These are phyloP conservation scores for Galemys pyrenaicus DNA, from an alignment of 2,113 vertebrate species.

Conservation along the genomic window DNA sequence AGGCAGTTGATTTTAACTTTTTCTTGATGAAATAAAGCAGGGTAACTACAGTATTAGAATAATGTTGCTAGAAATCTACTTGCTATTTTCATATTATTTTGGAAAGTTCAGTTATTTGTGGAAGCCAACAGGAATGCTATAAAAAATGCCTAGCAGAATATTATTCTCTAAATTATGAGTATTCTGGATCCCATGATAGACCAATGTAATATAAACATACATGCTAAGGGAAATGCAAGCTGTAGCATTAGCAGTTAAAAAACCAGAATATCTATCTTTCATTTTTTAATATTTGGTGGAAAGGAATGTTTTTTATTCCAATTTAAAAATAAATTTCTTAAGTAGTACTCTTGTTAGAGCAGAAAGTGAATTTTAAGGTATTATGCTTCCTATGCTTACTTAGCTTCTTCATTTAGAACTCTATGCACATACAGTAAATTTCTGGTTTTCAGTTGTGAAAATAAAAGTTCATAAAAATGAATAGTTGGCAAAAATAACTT, in stretches of 20 bases:
- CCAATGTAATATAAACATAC: too few species aligned
- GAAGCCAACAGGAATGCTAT: background rate
- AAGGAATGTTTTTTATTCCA: background rate
- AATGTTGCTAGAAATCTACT: background rate
- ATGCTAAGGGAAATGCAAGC: too few species aligned
- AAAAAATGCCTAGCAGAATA: conserved; percentile 2
- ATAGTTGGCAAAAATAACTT: background rate
- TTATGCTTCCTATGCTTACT: background rate
- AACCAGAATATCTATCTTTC: background rate
- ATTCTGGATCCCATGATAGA: background rate
- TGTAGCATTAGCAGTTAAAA: too few species aligned
- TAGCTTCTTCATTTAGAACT: background rate
- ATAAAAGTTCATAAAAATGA: background rate
- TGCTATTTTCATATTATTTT: conserved; percentile 34
- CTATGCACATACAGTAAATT: conserved; percentile 4
- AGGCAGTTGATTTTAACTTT: background rate
- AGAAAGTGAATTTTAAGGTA: conserved; percentile 31
- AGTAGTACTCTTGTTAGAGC: background rate
- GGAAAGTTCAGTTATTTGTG: conserved; percentile 18
- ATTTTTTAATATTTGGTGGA: conserved; percentile 47
- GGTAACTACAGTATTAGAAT: background rate
- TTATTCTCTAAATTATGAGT: background rate
- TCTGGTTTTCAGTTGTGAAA: background rate
- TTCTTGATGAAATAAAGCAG: conserved; percentile 17
- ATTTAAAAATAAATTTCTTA: background rate